Evolutionary conservation across 2,797 vertebrate genomes (phyloP).

Genomic region (Avahi laniger): DNA sequence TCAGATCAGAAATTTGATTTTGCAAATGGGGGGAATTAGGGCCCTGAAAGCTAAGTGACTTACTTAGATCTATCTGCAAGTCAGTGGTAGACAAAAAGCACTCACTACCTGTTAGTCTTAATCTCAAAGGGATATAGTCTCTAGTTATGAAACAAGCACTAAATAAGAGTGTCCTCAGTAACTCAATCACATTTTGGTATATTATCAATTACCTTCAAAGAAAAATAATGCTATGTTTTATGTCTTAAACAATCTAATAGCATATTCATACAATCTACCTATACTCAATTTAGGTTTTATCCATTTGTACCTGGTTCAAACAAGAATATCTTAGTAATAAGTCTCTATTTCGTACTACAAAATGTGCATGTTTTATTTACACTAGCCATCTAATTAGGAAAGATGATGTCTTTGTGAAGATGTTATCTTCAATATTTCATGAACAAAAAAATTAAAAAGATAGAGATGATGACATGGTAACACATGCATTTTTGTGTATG

Average conservation of each 20-base stretch:
- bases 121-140: background rate
- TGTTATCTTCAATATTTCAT: conserved; percentile 15
- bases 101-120: background rate
- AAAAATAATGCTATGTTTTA: background rate
- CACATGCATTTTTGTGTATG: background rate
- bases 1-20: background rate
- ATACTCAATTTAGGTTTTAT: background rate
- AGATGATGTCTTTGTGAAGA: background rate
- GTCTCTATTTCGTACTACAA: background rate
- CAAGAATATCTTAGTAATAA: background rate
- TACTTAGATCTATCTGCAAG: background rate
- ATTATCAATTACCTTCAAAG: background rate
- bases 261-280: background rate
- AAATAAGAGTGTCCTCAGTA: background rate
- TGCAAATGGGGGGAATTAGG: background rate
- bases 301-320: background rate
- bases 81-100: background rate
- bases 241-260: background rate
- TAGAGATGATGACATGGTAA: background rate
- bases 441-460: background rate
- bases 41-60: background rate
- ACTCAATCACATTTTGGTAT: background rate
- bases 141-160: background rate
- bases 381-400: background rate
- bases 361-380: background rate